Conservation (phyloP, 1,140 invertebrate species). For the Drosophila simulans region DNA sequence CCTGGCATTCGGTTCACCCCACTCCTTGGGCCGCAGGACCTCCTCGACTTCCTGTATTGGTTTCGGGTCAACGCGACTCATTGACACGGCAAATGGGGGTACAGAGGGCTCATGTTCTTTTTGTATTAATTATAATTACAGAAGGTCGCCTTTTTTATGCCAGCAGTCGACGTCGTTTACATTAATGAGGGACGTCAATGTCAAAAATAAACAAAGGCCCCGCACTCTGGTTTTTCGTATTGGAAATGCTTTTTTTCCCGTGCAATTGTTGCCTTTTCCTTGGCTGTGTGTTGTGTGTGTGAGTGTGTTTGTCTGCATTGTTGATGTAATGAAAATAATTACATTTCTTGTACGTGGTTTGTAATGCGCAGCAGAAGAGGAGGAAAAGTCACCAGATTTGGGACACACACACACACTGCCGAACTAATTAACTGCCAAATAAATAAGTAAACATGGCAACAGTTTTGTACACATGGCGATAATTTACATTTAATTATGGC, state of each 20-base stretch:
- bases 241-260: slow-evolving; percentile 44
- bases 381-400: slow-evolving; percentile 40
- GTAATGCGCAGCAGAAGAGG: slow-evolving; percentile 27
- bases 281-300: slow-evolving; percentile 18
- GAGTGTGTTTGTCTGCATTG: slow-evolving; percentile 12
- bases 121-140: slow-evolving; percentile 81
- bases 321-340: slow-evolving; percentile 73
- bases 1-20: slow-evolving; percentile 13
- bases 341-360: slow-evolving; percentile 69
- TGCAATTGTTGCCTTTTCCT: slow-evolving; percentile 22
- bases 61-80: slow-evolving; percentile 50
- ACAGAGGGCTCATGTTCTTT: slow-evolving; percentile 55
- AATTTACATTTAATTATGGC: slow-evolving; percentile 75
- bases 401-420: slow-evolving; percentile 1
- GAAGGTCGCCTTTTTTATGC: slow-evolving; percentile 65
- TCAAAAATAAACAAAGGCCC: slow-evolving; percentile 46
- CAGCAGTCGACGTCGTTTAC: slow-evolving; percentile 56
- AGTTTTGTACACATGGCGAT: slow-evolving; percentile 58
- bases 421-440: slow-evolving; percentile 65
- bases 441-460: slow-evolving; percentile 65
- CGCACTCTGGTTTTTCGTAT: slow-evolving; percentile 23
- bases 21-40: not conserved
- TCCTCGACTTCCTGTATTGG: slow-evolving; percentile 50
- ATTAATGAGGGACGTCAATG: slow-evolving; percentile 64
- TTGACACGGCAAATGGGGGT: slow-evolving; percentile 25